A percentile compares a stretch with the other conserved stretches of the same genome.
These are phyloP conservation scores for Formica exsecta DNA, from an alignment of 1,140 invertebrate genomes.

Conservation along the genomic window DNA sequence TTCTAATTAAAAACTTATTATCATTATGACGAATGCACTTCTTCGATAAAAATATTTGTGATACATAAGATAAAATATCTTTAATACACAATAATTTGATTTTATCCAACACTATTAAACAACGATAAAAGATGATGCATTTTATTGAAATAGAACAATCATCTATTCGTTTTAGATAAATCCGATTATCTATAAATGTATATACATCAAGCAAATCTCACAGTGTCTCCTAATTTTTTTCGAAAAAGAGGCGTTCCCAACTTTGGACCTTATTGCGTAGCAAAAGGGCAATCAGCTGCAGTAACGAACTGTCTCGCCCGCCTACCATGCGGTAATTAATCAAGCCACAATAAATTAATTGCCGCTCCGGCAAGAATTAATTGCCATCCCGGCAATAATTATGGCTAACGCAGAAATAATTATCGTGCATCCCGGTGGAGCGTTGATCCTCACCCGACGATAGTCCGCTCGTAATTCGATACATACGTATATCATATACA, in stretches of 20 bases:
- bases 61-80: background rate
- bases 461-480: constrained; percentile 75
- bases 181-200: background rate
- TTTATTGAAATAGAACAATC: background rate
- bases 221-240: constrained; percentile 34
- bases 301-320: constrained; percentile 69
- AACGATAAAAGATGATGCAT: background rate
- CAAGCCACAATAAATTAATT: constrained; percentile 77
- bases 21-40: background rate
- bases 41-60: background rate
- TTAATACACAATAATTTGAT: background rate
- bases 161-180: background rate
- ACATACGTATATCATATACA: constrained; percentile 63
- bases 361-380: constrained; percentile 73
- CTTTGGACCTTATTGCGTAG: constrained; percentile 25
- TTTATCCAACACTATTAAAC: background rate
- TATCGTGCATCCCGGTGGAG: constrained; percentile 66
- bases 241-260: constrained; percentile 42
- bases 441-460: constrained; percentile 69
- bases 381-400: constrained; percentile 74
- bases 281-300: constrained; percentile 66
- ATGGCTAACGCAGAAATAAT: constrained; percentile 77
- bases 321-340: constrained; percentile 74
- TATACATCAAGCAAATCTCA: background rate
- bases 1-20: background rate